Conservation (phyloP, 2,888 invertebrate species). For the Drosophila borealis region DNA sequence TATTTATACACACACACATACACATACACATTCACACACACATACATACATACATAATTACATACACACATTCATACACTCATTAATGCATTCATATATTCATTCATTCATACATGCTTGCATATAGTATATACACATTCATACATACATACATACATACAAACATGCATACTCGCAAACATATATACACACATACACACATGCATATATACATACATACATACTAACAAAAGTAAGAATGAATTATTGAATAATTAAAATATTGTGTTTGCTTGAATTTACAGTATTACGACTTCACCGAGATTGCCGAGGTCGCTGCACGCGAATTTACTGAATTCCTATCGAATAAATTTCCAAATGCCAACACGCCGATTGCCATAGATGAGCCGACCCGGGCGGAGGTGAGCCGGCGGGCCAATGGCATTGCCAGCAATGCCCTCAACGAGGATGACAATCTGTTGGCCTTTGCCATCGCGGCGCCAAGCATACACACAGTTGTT, state of each 20-base stretch:
- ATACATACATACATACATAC: too few species aligned
- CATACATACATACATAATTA: neutral
- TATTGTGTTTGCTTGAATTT: slow-evolving; percentile 16
- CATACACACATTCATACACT: too few species aligned
- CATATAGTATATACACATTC: too few species aligned
- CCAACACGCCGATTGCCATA: slow-evolving; percentile 65
- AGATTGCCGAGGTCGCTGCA: slow-evolving; percentile 84
- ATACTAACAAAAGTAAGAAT: too few species aligned
- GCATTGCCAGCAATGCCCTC: slow-evolving; percentile 83
- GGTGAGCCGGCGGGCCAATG: slow-evolving; percentile 83
- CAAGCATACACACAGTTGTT: slow-evolving; percentile 84
- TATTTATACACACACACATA: too few species aligned
- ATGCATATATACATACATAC: neutral
- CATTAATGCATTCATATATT: too few species aligned
- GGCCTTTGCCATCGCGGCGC: slow-evolving; percentile 85
- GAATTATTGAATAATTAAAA: slow-evolving; percentile 13
- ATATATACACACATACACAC: neutral
- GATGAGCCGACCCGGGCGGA: slow-evolving; percentile 81
- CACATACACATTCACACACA: too few species aligned
- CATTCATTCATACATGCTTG: too few species aligned
- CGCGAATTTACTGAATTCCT: slow-evolving; percentile 84
- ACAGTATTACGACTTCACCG: slow-evolving; percentile 84
- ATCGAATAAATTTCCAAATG: slow-evolving; percentile 79
- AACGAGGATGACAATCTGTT: slow-evolving; percentile 84
- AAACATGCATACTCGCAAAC: too few species aligned